phyloP scores from a whole-genome alignment of 2,113 vertebrate genomes.

The Hippoglossus stenolepis region DNA sequence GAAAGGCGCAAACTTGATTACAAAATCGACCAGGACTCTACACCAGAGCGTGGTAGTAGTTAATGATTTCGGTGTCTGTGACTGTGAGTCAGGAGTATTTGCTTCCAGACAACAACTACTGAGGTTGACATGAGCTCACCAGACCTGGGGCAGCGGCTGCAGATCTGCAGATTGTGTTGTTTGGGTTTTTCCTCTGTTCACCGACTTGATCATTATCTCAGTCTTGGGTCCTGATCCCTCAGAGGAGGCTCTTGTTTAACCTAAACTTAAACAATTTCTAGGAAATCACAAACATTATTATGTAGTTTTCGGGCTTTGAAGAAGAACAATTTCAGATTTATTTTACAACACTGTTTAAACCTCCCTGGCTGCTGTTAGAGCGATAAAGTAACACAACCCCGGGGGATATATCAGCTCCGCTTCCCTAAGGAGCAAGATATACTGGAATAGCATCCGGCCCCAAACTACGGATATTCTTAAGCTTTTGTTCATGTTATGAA shows the following conservation, averaged over 20 bases:
- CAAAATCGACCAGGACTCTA: constrained; percentile 3
- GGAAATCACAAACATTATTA: background rate
- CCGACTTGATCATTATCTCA: constrained; percentile 42
- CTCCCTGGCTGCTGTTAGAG: constrained; percentile 12
- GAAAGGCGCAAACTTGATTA: background rate
- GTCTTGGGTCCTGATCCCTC: constrained; percentile 25
- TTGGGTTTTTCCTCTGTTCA: constrained; percentile 4
- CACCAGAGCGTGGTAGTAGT: constrained; percentile 41
- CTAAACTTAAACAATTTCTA: constrained; percentile 18
- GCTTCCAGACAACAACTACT: constrained; percentile 50
- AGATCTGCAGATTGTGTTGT: background rate
- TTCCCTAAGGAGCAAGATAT: constrained; percentile 52
- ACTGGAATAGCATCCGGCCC: constrained; percentile 58
- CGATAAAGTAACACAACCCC: constrained; percentile 32
- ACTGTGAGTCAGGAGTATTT: constrained; percentile 49
- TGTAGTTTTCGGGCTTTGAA: background rate
- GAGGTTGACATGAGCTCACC: constrained; percentile 43
- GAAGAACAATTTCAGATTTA: constrained; percentile 10
- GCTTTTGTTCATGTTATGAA: constrained; percentile 47
- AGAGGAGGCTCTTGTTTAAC: constrained; percentile 10
- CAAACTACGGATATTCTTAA: constrained; percentile 62
- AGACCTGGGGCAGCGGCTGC: constrained; percentile 26
- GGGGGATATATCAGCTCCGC: constrained; percentile 36
- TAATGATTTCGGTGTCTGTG: constrained; percentile 41
- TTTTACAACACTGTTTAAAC: constrained; percentile 26